Evolutionary conservation across 2,888 invertebrate genomes (phyloP).

Genomic region (Eurytoma californica): DNA sequence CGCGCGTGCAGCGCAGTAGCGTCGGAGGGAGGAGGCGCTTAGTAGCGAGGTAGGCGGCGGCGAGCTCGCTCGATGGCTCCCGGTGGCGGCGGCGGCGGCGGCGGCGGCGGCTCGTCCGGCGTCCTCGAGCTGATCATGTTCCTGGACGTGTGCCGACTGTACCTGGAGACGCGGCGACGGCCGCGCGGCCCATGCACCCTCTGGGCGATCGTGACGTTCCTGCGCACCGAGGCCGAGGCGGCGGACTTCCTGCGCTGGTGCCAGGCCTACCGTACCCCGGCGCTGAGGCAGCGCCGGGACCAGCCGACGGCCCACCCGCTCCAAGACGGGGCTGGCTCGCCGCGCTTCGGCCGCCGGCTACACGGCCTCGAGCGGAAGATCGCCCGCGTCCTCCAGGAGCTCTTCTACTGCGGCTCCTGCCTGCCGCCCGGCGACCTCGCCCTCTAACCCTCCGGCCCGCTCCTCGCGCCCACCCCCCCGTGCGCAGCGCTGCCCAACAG

Average conservation of each 20-base stretch:
- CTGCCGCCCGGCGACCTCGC: slow-evolving; percentile 59
- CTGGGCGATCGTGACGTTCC: slow-evolving; percentile 69
- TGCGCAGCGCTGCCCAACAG: not conserved
- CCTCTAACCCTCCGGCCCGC: slow-evolving; percentile 29
- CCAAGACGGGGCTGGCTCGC: not conserved
- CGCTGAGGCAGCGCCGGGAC: slow-evolving; percentile 53
- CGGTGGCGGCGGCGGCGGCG: not conserved
- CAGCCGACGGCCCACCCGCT: not conserved
- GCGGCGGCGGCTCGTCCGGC: slow-evolving; percentile 37
- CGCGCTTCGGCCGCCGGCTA: not conserved
- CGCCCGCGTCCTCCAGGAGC: slow-evolving; percentile 61
- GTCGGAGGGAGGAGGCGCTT: not conserved
- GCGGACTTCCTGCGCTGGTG: slow-evolving; percentile 67
- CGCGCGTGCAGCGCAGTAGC: not conserved
- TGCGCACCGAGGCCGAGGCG: slow-evolving; percentile 65
- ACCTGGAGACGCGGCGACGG: slow-evolving; percentile 60
- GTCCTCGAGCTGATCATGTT: slow-evolving; percentile 69
- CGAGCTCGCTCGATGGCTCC: not conserved
- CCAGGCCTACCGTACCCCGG: slow-evolving; percentile 62
- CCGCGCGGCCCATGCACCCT: slow-evolving; percentile 62
- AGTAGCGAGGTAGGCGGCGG: not conserved
- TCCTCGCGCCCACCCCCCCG: not conserved
- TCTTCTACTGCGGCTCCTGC: slow-evolving; percentile 67
- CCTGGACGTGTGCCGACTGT: slow-evolving; percentile 69
- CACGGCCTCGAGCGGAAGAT: slow-evolving; percentile 60